Percentiles rank a stretch among this genome's conserved stretches.
Evolutionary conservation across 2,797 vertebrate species (phyloP).

Genomic region (Clarias pachynema): DNA sequence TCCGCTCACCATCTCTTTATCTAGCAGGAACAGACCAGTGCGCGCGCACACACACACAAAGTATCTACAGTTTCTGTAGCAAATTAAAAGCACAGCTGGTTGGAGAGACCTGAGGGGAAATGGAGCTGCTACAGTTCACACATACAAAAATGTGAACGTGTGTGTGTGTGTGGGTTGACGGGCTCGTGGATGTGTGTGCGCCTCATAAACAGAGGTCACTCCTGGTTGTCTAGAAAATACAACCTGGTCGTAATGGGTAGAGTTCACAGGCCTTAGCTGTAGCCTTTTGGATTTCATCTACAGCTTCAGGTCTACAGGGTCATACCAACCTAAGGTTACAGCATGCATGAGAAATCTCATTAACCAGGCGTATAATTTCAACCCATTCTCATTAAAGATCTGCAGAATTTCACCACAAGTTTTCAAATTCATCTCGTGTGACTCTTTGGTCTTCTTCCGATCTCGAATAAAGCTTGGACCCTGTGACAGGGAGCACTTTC

Average conservation of each 20-base stretch:
- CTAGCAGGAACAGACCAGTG: conserved; percentile 29
- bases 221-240: conserved; percentile 57
- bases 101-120: conserved; percentile 45
- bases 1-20: conserved; percentile 43
- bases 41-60: conserved; percentile 41
- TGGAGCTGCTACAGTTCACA: conserved; percentile 57
- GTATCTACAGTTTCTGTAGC: conserved; percentile 65
- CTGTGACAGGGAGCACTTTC: background rate
- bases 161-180: conserved; percentile 11
- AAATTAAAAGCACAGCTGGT: conserved; percentile 67
- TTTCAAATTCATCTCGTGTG: background rate
- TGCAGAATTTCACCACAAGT: background rate
- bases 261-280: conserved; percentile 28
- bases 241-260: conserved; percentile 50
- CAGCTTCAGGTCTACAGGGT: background rate
- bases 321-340: background rate
- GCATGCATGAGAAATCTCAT: conserved; percentile 17
- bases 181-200: conserved; percentile 17
- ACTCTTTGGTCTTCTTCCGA: background rate
- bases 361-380: conserved; percentile 9
- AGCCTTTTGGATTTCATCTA: conserved; percentile 11
- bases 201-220: conserved; percentile 58
- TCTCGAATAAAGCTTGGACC: background rate
- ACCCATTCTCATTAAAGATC: background rate
- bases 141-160: conserved; percentile 17